Conservation (phyloP, 2,113 vertebrate species). For the Aleadryas rufinucha region DNA sequence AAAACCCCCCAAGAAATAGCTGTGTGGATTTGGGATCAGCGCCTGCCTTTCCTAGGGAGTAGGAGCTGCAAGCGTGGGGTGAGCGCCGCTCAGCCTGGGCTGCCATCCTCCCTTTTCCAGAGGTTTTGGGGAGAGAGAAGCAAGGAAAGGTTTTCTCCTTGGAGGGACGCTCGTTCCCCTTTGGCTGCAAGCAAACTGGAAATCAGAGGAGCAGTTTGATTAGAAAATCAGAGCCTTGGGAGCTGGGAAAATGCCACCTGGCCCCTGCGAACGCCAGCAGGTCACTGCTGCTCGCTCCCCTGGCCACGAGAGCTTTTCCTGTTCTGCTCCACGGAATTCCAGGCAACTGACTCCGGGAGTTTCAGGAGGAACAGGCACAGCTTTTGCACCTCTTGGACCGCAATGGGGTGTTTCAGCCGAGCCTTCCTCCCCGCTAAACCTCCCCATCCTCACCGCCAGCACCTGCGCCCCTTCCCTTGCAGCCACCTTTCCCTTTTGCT, state of each 20-base stretch:
- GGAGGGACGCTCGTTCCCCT: background rate
- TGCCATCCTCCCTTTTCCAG: background rate
- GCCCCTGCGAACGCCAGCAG: background rate
- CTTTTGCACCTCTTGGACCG: background rate
- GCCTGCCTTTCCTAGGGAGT: background rate
- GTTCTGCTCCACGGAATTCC: background rate
- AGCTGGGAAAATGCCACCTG: background rate
- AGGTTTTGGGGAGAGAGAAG: background rate
- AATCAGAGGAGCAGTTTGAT: background rate
- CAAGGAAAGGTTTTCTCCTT: background rate
- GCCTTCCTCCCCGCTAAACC: background rate
- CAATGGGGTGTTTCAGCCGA: background rate
- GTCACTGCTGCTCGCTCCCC: background rate
- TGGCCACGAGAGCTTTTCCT: background rate
- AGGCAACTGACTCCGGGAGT: background rate
- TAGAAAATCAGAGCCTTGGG: background rate
- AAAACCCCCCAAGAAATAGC: background rate
- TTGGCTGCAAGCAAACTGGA: background rate
- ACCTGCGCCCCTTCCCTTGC: background rate
- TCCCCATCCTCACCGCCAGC: rapidly evolving
- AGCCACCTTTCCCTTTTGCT: background rate
- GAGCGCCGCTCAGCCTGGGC: rapidly evolving
- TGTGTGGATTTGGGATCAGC: background rate
- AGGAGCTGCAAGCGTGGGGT: rapidly evolving
- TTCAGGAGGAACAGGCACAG: background rate